Percentiles rank a stretch among this genome's conserved stretches.
Evolutionary conservation across 2,888 invertebrate genomes (phyloP).

Genomic region (Drosophila histrio): DNA sequence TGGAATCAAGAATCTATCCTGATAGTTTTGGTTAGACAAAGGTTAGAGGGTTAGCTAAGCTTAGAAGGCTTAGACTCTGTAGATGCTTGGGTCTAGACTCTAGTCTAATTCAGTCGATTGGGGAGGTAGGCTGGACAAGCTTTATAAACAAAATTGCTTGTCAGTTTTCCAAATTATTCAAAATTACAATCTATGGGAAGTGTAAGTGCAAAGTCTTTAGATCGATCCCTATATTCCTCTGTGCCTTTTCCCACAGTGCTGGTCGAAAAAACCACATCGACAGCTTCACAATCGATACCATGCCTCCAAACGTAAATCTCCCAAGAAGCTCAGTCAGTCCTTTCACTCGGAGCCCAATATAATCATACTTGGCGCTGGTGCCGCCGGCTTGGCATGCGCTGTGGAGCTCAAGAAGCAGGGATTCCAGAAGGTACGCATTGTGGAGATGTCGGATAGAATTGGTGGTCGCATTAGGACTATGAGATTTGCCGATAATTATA

Average conservation of each 20-base stretch:
- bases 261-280: slow-evolving; percentile 3
- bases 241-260: slow-evolving; percentile 10
- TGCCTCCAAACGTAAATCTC: slow-evolving; percentile 3
- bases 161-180: background rate
- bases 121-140: slow-evolving; percentile 1
- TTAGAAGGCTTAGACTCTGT: too few relatives aligned
- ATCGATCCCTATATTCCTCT: background rate
- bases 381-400: slow-evolving; percentile 81
- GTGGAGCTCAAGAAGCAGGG: slow-evolving; percentile 81
- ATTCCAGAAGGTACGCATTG: slow-evolving; percentile 84
- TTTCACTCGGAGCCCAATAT: slow-evolving; percentile 52
- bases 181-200: slow-evolving; percentile 30
- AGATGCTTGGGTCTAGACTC: background rate
- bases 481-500: slow-evolving; percentile 85
- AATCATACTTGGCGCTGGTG: slow-evolving; percentile 80
- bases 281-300: slow-evolving; percentile 30
- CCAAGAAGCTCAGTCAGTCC: slow-evolving; percentile 3
- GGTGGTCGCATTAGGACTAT: slow-evolving; percentile 87
- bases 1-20: too few relatives aligned
- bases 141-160: background rate
- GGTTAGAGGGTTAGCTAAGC: too few relatives aligned
- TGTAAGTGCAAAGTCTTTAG: slow-evolving; percentile 26
- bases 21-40: too few relatives aligned
- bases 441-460: slow-evolving; percentile 87
- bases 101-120: background rate